Conservation (phyloP, 2,888 invertebrate genomes). For the Caenorhabditis afra region DNA sequence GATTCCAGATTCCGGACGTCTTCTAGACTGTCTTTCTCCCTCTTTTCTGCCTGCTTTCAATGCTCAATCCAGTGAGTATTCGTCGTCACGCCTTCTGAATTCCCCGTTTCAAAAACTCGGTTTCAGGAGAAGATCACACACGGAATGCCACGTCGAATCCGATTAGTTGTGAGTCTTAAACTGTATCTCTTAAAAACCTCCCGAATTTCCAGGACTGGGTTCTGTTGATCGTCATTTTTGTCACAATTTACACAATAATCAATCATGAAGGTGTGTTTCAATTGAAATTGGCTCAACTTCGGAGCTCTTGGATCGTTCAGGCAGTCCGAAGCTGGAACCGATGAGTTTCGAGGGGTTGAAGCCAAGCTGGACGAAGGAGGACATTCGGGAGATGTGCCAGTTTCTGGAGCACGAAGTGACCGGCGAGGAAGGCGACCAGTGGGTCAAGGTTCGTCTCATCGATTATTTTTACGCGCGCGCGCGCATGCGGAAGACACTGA, state of each 20-base stretch:
- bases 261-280: slow-evolving; percentile 25
- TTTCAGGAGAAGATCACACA: slow-evolving; percentile 18
- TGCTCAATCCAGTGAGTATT: slow-evolving; percentile 42
- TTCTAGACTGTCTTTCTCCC: slow-evolving; percentile 1
- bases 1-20: slow-evolving; percentile 9
- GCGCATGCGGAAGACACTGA: no score
- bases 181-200: neutral
- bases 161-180: slow-evolving; percentile 19
- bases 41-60: neutral
- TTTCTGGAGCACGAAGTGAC: slow-evolving; percentile 69
- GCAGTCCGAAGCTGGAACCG: neutral
- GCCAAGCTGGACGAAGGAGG: slow-evolving; percentile 38
- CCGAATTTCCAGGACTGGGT: slow-evolving; percentile 35
- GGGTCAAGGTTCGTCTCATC: slow-evolving; percentile 30
- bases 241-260: slow-evolving; percentile 31
- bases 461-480: no score
- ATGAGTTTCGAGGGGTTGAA: slow-evolving; percentile 5
- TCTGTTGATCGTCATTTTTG: slow-evolving; percentile 22
- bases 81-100: no score
- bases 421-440: slow-evolving; percentile 69
- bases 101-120: neutral
- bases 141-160: slow-evolving; percentile 42
- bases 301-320: neutral
- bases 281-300: no score
- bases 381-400: slow-evolving; percentile 70